These are phyloP conservation scores for Myzus persicae DNA, from an alignment of 1,140 invertebrate genomes.

Conservation along the genomic window DNA sequence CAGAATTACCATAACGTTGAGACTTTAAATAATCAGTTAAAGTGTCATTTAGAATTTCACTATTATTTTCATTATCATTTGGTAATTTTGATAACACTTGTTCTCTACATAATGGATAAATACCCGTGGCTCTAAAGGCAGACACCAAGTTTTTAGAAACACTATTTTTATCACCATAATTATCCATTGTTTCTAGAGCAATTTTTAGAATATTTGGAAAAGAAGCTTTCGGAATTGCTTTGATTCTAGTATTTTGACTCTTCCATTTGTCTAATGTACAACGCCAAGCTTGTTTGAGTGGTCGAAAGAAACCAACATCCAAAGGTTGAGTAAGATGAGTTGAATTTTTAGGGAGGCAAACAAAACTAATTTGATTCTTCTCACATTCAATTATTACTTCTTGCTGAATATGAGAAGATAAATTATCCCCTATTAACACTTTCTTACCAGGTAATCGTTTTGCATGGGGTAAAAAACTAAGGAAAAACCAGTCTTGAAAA, in stretches of 20 bases:
- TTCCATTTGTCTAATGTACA: slow-evolving; percentile 61
- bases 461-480: not conserved
- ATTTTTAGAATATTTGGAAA: slow-evolving; percentile 13
- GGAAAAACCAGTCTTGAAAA: not conserved
- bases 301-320: slow-evolving; percentile 64
- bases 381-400: slow-evolving; percentile 5
- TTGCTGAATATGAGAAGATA: slow-evolving; percentile 7
- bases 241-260: slow-evolving; percentile 56
- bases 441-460: not conserved
- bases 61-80: not conserved
- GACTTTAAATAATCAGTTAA: not conserved
- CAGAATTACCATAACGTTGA: not conserved
- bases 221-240: not conserved
- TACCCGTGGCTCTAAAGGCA: slow-evolving; percentile 20
- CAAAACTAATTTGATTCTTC: slow-evolving; percentile 64
- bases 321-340: slow-evolving; percentile 66
- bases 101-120: slow-evolving; percentile 18
- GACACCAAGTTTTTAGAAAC: not conserved
- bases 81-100: slow-evolving; percentile 14
- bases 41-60: slow-evolving; percentile 10
- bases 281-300: slow-evolving; percentile 64
- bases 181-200: not conserved
- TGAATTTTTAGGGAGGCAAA: slow-evolving; percentile 63
- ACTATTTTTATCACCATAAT: not conserved
- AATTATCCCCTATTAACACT: slow-evolving; percentile 13